Evolutionary conservation across 2,113 vertebrate species (phyloP), one percentile per base, ranked within the genome.

Genomic region (Etheostoma cragini): DNA sequence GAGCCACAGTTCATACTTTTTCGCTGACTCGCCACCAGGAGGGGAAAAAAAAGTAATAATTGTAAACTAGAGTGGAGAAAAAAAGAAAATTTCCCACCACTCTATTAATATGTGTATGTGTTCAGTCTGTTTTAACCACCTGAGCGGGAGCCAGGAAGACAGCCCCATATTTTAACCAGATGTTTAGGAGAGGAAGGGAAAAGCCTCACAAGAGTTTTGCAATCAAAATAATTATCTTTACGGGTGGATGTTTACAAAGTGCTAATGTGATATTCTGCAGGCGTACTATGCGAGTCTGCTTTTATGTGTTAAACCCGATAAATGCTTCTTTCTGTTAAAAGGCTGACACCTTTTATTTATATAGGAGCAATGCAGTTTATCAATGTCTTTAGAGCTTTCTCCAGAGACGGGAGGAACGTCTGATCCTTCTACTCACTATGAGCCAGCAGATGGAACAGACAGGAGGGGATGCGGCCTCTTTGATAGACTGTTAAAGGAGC

Each of bases 161-260:
- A 91, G 93, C 95, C 94, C 92, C 95, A 95, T 96, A 95, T 98
- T 98, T 97, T 94, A 95, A 96, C 94, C 97, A 97, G 96, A 98
- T 97, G 96, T 96, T 94, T 93, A 93, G 93, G 94, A 93, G 82
- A 92, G 87, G 84, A 95, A 91, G 89, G 38, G 38, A 92, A 92
- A 93, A 89, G 81, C 72, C 87, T 76, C 68, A 89, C 90, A 90
- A 95, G 94, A 96, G 94, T 85, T 94, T 93, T 78, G 30, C 94
- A 96, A 96, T 96, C 95, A 91, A 96, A 96, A 94, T 94, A 90
- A 94, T 94, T 87, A 90, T 92, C 89, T 93, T 93, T 91, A 89
- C 84, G 89, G 83, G 85, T 87, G 89, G 78, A 88, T 92, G 91
- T 94, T 95, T 95, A 94, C 94, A 93, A 95, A 92, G 93, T 94